A percentile compares a stretch with the other conserved stretches of the same genome.
Evolutionary conservation across 2,113 vertebrate species (phyloP).

Genomic region (Pagrus major): DNA sequence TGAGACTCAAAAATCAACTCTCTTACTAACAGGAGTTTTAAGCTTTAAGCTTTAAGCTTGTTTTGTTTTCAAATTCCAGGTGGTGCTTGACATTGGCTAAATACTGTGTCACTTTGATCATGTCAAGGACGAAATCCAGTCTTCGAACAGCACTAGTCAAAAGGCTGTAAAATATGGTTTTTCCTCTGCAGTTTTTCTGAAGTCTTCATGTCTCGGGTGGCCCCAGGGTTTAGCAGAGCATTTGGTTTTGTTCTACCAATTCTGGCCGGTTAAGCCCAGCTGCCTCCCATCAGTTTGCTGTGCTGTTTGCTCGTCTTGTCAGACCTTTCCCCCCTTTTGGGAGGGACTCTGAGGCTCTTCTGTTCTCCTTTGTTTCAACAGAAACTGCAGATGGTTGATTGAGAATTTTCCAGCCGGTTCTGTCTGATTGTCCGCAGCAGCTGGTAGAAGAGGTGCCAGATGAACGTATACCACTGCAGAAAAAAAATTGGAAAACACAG

Average conservation of each 20-base stretch:
- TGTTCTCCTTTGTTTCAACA: slow-evolving; percentile 13
- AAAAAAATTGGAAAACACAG: slow-evolving; percentile 1
- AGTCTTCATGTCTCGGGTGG: not conserved
- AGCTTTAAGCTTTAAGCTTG: too few relatives aligned
- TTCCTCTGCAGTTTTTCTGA: not conserved
- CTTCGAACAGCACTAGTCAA: too few relatives aligned
- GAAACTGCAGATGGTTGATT: slow-evolving; percentile 52
- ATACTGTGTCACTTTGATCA: not conserved
- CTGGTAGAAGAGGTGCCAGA: slow-evolving; percentile 7
- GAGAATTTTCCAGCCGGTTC: slow-evolving; percentile 20
- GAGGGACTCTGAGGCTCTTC: slow-evolving; percentile 34
- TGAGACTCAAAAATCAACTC: too few relatives aligned
- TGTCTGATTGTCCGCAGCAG: slow-evolving; percentile 37
- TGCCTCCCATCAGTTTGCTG: slow-evolving; percentile 26
- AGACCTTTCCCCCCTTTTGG: slow-evolving; percentile 11
- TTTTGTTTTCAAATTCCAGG: not conserved
- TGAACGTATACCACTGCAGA: slow-evolving; percentile 4
- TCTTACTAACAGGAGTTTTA: too few relatives aligned
- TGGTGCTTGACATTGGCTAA: not conserved
- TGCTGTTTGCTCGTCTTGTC: slow-evolving; percentile 34
- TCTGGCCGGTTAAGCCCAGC: not conserved
- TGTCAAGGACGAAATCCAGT: too few relatives aligned
- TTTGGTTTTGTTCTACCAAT: slow-evolving; percentile 35
- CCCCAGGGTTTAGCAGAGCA: not conserved
- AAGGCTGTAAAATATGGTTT: not conserved